Evolutionary conservation across 1,140 invertebrate species (phyloP), one percentile per base, ranked within the genome.

Genomic region (Diabrotica undecimpunctata): DNA sequence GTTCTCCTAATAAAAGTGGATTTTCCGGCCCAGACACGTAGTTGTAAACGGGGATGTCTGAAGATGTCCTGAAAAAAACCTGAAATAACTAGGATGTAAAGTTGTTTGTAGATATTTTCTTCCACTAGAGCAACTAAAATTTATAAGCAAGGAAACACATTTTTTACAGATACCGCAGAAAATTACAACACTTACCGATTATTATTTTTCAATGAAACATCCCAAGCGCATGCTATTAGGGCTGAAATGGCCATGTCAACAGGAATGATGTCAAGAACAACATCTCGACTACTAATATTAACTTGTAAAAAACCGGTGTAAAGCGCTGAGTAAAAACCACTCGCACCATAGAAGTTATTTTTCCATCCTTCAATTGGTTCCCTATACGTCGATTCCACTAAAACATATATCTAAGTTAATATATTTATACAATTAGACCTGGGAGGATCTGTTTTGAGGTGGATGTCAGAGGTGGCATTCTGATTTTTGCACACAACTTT

Each of bases 341-440:
- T 46, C 3, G 41, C 8, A 4, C 41, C 41, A 46, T 46, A 46
- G 6, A 10, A 46, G 41, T 46, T 46, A 46, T 46, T 46, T 46
- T 46, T 46, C 41, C 41, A 46, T 8, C 41, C 41, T 46, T 8
- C n/a, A 2, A 46, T 10, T 5, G 41, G 41, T 46, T 46, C 41
- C n/a, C 41, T 46, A n/a, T 46, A 46, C 41, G 41, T 46, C 5
- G 72, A 64, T 81, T 83, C 12, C 82, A 80, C 4, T 84, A 68
- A 5, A 82, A 54, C 41, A 72, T 72, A 12, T 77, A 25, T 25
- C 25, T 25, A 4, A 25, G 25, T 25, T 25, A 25, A 25, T 25
- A 25, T 25, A 25, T 25, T 25, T n/a, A n/a, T n/a, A n/a, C n/a
- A n/a, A n/a, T n/a, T n/a, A n/a, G n/a, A n/a, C n/a, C n/a, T n/a